Percentiles rank a stretch among this genome's conserved stretches.
Conservation (phyloP, 2,797 vertebrate genomes). For the Enteromius argenteus region DNA sequence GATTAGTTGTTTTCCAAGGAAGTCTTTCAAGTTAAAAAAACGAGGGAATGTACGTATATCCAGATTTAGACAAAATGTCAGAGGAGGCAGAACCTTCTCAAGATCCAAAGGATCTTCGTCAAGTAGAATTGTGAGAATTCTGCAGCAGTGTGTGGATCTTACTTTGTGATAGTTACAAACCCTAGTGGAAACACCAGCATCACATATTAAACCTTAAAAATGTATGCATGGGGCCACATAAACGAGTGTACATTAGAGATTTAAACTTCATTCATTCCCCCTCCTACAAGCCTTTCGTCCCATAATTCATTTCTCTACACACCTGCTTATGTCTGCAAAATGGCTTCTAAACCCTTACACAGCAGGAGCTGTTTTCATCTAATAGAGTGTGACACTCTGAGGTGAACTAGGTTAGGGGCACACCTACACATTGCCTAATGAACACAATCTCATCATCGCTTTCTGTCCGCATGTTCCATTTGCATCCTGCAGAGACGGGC, state of each 20-base stretch:
- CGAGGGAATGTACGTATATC: neutral
- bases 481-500: slow-evolving; percentile 66
- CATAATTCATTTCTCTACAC: slow-evolving; percentile 20
- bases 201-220: neutral
- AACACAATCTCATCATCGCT: slow-evolving; percentile 67
- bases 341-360: slow-evolving; percentile 22
- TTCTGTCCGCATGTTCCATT: slow-evolving; percentile 65
- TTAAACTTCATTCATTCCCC: slow-evolving; percentile 9
- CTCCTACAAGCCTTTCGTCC: neutral
- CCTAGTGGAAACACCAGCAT: neutral
- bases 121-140: neutral
- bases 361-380: slow-evolving; percentile 45
- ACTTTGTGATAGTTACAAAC: neutral
- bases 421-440: slow-evolving; percentile 51
- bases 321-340: slow-evolving; percentile 32
- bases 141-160: neutral
- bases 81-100: neutral
- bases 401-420: slow-evolving; percentile 32
- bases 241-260: slow-evolving; percentile 7
- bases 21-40: neutral
- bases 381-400: slow-evolving; percentile 47
- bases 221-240: neutral
- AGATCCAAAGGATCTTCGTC: neutral
- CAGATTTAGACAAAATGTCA: neutral
- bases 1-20: neutral